Evolutionary conservation across 2,888 invertebrate species (phyloP).

Genomic region (Drosophila borborema): DNA sequence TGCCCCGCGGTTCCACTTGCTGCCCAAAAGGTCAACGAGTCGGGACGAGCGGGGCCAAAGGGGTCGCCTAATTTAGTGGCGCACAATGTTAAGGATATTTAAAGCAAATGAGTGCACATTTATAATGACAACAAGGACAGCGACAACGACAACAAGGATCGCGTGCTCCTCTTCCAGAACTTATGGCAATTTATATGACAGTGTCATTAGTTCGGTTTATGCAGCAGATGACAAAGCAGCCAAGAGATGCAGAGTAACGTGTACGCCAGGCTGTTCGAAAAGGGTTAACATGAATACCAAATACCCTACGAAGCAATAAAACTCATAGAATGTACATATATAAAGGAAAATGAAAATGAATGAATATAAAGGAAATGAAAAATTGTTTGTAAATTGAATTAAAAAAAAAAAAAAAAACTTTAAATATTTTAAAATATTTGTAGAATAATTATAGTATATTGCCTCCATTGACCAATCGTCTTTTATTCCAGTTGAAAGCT

Average conservation of each 20-base stretch:
- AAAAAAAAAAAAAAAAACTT: no score
- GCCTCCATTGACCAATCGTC: no score
- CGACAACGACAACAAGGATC: slow-evolving; percentile 52
- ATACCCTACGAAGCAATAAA: slow-evolving; percentile 10
- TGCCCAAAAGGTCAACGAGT: slow-evolving; percentile 71
- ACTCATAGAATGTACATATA: background rate
- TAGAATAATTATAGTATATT: no score
- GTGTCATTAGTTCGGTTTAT: slow-evolving; percentile 54
- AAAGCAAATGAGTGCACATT: slow-evolving; percentile 79
- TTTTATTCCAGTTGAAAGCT: no score
- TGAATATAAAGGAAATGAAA: no score
- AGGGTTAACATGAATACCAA: background rate
- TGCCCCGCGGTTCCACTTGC: slow-evolving; percentile 73
- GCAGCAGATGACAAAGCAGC: slow-evolving; percentile 30
- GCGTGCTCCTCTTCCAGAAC: slow-evolving; percentile 45
- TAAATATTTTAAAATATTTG: no score
- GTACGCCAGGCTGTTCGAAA: background rate
- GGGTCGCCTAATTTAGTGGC: slow-evolving; percentile 71
- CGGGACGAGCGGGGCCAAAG: slow-evolving; percentile 23
- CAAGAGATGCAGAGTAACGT: slow-evolving; percentile 11
- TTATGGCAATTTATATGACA: slow-evolving; percentile 66
- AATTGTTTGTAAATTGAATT: no score
- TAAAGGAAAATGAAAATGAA: background rate
- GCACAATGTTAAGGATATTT: slow-evolving; percentile 74
- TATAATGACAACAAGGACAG: slow-evolving; percentile 74